Conservation (phyloP, 2,888 invertebrate species). For the Drosophila mercatorum region DNA sequence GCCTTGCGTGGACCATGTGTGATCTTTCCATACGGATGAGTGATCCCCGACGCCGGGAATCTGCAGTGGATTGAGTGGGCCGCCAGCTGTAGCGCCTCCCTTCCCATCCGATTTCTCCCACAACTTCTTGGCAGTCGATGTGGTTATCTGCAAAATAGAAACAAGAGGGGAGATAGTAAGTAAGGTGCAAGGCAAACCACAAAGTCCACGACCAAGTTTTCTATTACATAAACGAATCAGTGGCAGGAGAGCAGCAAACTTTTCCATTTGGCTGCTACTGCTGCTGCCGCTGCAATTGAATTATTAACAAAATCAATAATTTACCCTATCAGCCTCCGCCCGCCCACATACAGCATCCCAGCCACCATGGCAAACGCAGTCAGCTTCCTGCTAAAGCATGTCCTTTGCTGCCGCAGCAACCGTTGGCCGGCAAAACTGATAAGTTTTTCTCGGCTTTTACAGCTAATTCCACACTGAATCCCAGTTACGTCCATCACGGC, state of each 20-base stretch:
- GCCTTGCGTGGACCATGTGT: constrained; percentile 97
- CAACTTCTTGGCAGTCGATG: constrained; percentile 96
- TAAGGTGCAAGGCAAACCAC: not conserved
- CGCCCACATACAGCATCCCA: not conserved
- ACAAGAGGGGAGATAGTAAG: constrained; percentile 19
- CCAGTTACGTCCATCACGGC: constrained; percentile 20
- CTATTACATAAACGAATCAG: constrained; percentile 18
- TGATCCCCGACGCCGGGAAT: constrained; percentile 87
- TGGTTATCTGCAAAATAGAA: constrained; percentile 91
- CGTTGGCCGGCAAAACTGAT: constrained; percentile 24
- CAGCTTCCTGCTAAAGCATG: constrained; percentile 21
- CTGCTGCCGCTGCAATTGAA: constrained; percentile 42
- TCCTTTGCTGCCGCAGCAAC: constrained; percentile 15
- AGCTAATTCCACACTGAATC: constrained; percentile 27
- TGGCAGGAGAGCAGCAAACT: constrained; percentile 10
- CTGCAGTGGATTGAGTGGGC: constrained; percentile 90
- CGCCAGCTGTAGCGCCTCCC: constrained; percentile 87
- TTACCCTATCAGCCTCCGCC: constrained; percentile 12
- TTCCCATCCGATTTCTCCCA: constrained; percentile 95
- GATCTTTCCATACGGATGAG: constrained; percentile 96
- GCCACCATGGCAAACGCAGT: not conserved
- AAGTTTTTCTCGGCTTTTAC: constrained; percentile 45
- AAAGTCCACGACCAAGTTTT: not conserved
- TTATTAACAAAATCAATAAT: constrained; percentile 55
- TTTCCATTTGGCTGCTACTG: constrained; percentile 8